phyloP scores from a whole-genome alignment of 2,888 invertebrate genomes.

The Polyommatus iphigenia region DNA sequence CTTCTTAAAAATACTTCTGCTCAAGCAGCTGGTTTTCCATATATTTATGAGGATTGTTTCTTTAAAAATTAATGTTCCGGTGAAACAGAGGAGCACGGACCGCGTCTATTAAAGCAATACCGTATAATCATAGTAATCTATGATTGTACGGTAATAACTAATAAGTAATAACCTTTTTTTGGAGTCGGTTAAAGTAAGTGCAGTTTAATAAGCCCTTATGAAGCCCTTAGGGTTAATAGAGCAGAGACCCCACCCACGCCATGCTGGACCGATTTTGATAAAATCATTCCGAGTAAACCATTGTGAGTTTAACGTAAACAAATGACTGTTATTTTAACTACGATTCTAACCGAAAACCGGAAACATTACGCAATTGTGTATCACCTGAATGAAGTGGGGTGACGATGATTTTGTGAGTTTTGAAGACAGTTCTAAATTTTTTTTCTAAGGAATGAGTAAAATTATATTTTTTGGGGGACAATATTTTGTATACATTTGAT shows the following conservation, averaged over 20 bases:
- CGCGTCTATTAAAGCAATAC: too few species aligned
- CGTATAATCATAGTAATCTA: too few species aligned
- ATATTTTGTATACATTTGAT: too few species aligned
- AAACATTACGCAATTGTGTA: conserved; percentile 27
- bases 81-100: too few species aligned
- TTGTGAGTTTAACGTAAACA: conserved; percentile 29
- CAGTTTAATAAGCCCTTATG: conserved; percentile 22
- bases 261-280: conserved; percentile 19
- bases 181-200: not conserved
- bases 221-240: conserved; percentile 14
- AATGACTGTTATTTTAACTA: conserved; percentile 31
- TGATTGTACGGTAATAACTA: not conserved
- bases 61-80: too few species aligned
- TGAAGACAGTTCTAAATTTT: not conserved
- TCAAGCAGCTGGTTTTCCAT: too few species aligned
- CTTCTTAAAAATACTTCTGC: too few species aligned
- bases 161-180: not conserved
- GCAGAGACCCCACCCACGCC: conserved; percentile 14
- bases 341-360: conserved; percentile 20
- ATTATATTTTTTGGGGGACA: too few species aligned
- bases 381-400: conserved; percentile 19
- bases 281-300: conserved; percentile 20
- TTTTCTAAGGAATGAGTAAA: not conserved
- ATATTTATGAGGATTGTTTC: too few species aligned
- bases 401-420: not conserved